Evolutionary conservation across 2,113 vertebrate species (phyloP).

Genomic region (Morphnarchus princeps): DNA sequence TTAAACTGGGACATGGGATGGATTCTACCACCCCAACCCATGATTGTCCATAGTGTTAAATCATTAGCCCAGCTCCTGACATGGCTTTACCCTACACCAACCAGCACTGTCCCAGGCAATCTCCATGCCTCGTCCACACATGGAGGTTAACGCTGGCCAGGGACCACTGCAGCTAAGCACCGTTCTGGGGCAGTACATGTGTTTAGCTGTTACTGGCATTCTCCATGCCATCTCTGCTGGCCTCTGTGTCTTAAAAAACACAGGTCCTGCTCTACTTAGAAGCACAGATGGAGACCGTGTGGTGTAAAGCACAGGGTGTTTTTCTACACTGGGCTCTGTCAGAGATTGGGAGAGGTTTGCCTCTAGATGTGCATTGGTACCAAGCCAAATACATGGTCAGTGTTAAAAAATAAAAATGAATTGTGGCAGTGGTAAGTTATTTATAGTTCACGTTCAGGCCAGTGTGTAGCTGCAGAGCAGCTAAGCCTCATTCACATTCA

Average conservation of each 20-base stretch:
- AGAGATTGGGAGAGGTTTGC: neutral
- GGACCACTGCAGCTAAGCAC: neutral
- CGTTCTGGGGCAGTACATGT: fast-evolving
- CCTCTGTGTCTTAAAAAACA: neutral
- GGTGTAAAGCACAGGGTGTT: neutral
- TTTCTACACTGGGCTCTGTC: neutral
- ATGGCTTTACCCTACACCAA: neutral
- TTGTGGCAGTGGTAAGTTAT: neutral
- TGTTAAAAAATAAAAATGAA: neutral
- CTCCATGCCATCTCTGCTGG: neutral
- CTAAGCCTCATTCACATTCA: neutral
- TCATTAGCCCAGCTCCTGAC: neutral
- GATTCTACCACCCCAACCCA: neutral
- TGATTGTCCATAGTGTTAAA: neutral
- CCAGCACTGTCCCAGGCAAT: neutral
- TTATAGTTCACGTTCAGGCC: neutral
- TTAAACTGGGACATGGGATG: neutral
- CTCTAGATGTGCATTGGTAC: neutral
- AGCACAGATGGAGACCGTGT: neutral
- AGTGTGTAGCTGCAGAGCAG: neutral
- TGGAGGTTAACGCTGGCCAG: neutral
- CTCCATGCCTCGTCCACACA: neutral
- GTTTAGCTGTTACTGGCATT: neutral
- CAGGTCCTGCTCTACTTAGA: neutral
- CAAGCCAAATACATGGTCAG: neutral